Conservation (phyloP, 2,113 vertebrate species). For the Clarias macrocephalus region DNA sequence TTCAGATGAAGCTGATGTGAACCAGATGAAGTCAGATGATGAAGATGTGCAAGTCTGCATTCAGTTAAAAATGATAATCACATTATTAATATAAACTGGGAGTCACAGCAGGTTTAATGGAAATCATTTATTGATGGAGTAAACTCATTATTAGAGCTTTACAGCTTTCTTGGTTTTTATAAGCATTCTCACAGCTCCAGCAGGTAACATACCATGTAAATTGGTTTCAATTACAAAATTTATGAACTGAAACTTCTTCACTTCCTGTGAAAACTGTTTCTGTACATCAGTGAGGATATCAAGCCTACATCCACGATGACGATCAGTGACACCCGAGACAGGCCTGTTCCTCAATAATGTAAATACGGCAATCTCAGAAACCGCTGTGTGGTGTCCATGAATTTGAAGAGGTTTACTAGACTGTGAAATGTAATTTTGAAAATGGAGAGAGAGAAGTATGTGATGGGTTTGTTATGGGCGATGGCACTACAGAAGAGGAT, state of each 20-base stretch:
- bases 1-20: background rate
- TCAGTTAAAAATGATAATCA: background rate
- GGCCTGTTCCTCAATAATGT: background rate
- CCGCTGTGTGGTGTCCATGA: too few relatives aligned
- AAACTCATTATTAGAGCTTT: background rate
- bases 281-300: background rate
- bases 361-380: background rate
- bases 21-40: too few relatives aligned
- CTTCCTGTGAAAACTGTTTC: background rate
- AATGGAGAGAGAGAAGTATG: too few relatives aligned
- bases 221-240: background rate
- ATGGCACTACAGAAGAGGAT: too few relatives aligned
- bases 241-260: background rate
- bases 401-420: too few relatives aligned
- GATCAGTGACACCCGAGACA: background rate
- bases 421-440: too few relatives aligned
- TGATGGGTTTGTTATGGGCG: too few relatives aligned
- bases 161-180: background rate
- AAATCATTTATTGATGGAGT: background rate
- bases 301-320: background rate
- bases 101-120: background rate
- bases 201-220: background rate
- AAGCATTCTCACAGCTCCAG: background rate
- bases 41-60: background rate
- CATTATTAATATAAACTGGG: background rate